phyloP scores from a whole-genome alignment of 2,888 invertebrate genomes.

The Achlya flavicornis region DNA sequence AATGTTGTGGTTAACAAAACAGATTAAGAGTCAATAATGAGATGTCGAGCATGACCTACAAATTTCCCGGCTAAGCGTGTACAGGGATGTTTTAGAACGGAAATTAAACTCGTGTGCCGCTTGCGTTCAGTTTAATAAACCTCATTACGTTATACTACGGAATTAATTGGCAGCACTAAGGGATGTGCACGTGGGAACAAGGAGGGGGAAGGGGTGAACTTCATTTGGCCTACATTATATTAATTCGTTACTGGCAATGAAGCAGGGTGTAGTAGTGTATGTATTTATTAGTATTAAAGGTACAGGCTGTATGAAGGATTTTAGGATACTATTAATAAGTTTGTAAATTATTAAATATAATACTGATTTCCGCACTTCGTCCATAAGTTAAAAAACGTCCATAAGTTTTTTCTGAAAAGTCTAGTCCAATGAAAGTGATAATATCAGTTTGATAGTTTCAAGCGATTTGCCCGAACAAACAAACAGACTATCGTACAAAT shows the following conservation, averaged over 20 bases:
- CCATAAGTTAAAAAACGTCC: no score
- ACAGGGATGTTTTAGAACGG: background rate
- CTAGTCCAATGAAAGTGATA: no score
- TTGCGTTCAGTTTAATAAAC: constrained; percentile 5
- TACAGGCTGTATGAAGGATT: no score
- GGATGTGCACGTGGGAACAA: background rate
- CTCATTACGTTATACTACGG: constrained; percentile 12
- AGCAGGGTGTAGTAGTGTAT: no score
- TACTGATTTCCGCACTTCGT: no score
- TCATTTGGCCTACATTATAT: background rate
- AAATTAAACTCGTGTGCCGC: constrained; percentile 10
- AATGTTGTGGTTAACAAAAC: background rate
- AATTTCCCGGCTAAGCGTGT: background rate
- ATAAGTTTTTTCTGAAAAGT: no score
- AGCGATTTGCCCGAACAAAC: no score
- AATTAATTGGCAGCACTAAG: constrained; percentile 12
- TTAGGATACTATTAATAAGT: no score
- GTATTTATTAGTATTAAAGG: no score
- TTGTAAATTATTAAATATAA: no score
- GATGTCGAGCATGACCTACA: background rate
- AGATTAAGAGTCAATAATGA: background rate
- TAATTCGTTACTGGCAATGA: background rate
- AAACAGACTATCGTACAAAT: no score
- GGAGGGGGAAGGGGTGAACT: background rate
- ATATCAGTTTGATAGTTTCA: no score